Percentiles rank a stretch among this genome's conserved stretches.
Conservation (phyloP, 2,888 invertebrate genomes). For the Tenthredo amoena region DNA sequence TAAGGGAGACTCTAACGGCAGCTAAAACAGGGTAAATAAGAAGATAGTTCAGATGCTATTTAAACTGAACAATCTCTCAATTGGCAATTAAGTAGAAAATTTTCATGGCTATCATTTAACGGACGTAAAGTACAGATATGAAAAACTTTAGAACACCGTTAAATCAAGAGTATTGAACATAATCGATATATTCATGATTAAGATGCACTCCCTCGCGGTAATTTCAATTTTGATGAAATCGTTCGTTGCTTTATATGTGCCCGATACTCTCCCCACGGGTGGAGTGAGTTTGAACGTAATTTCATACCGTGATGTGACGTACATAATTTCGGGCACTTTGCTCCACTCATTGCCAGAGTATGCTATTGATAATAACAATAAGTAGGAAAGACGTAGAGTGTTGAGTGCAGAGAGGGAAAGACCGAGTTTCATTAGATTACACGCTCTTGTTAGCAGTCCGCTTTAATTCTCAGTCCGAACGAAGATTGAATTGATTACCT, state of each 20-base stretch:
- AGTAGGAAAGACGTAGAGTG: background rate
- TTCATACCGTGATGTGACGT: conserved; percentile 3
- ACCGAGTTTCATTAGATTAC: conserved; percentile 13
- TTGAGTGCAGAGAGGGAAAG: conserved; percentile 9
- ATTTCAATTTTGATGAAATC: background rate
- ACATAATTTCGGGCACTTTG: background rate
- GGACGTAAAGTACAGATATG: background rate
- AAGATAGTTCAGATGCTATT: background rate
- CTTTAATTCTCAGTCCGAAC: conserved; percentile 1
- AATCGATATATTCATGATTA: background rate
- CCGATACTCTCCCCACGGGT: background rate
- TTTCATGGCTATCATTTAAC: background rate
- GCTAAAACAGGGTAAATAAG: background rate
- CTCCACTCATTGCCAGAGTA: background rate
- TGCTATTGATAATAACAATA: conserved; percentile 15
- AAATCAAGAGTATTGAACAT: background rate
- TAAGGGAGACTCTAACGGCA: background rate
- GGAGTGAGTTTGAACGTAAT: background rate
- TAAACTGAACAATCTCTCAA: background rate
- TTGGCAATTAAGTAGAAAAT: background rate
- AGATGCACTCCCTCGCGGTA: background rate
- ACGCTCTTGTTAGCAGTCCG: background rate
- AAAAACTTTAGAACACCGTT: background rate
- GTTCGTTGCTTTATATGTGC: background rate
- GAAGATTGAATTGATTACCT: background rate